phyloP scores from a whole-genome alignment of 1,140 invertebrate genomes.

The Cataglyphis hispanica region DNA sequence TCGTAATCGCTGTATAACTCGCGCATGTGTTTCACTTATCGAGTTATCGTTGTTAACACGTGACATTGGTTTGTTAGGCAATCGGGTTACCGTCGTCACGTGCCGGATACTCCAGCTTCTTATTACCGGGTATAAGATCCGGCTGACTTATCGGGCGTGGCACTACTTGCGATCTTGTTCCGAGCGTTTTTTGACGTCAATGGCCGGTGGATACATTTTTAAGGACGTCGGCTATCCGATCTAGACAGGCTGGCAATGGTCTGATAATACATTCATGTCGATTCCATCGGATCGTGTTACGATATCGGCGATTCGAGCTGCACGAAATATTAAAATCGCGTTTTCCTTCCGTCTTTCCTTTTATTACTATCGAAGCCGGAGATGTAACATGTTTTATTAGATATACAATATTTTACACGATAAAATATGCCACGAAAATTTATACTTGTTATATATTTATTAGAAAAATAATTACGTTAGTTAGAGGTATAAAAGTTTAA shows the following conservation, averaged over 20 bases:
- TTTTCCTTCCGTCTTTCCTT: neutral
- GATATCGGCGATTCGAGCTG: conserved; percentile 45
- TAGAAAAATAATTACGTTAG: neutral
- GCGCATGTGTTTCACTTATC: neutral
- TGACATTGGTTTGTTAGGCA: neutral
- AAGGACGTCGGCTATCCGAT: conserved; percentile 55
- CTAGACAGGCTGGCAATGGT: conserved; percentile 55
- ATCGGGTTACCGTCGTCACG: conserved; percentile 50
- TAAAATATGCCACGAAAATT: neutral
- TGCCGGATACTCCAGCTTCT: conserved; percentile 61
- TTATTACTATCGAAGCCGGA: neutral
- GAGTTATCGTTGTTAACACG: conserved; percentile 20
- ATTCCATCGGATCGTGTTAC: conserved; percentile 59
- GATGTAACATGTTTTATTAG: conserved; percentile 10
- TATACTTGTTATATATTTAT: neutral
- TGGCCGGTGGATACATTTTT: conserved; percentile 64
- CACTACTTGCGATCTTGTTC: conserved; percentile 55
- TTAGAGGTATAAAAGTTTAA: neutral
- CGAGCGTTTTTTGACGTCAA: conserved; percentile 70
- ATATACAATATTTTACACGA: neutral
- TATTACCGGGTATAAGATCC: conserved; percentile 51
- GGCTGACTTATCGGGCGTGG: conserved; percentile 58
- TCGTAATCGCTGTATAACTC: neutral
- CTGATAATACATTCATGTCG: conserved; percentile 55
- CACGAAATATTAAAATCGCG: conserved; percentile 53